Evolutionary conservation across 2,797 vertebrate species (phyloP).

Genomic region (Cottoperca gobio): DNA sequence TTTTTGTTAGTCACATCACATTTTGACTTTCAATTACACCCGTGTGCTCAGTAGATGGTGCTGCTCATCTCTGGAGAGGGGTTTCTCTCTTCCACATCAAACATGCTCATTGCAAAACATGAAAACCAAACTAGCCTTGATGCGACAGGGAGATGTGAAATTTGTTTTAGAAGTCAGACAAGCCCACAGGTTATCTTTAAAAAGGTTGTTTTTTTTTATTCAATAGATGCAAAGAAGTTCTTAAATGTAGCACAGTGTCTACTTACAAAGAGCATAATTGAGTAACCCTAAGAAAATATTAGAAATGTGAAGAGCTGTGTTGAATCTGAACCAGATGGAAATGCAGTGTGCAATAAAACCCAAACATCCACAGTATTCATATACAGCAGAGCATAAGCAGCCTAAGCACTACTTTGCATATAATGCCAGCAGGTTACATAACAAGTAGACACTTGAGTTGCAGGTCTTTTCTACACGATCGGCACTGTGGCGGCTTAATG

Average conservation of each 20-base stretch:
- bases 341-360: constrained; percentile 9
- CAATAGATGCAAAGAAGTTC: constrained; percentile 39
- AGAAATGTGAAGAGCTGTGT: constrained; percentile 5
- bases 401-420: constrained; percentile 50
- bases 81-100: not conserved
- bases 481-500: constrained; percentile 64
- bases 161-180: not conserved
- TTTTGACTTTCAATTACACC: constrained; percentile 24
- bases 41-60: constrained; percentile 62
- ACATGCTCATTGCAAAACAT: constrained; percentile 6
- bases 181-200: constrained; percentile 10
- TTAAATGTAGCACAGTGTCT: constrained; percentile 22
- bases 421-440: constrained; percentile 44
- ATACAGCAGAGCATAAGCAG: constrained; percentile 23
- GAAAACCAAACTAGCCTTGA: not conserved
- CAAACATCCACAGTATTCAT: constrained; percentile 15
- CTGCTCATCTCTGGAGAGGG: constrained; percentile 33
- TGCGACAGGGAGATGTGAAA: not conserved
- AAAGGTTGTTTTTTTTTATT: constrained; percentile 59
- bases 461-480: constrained; percentile 50
- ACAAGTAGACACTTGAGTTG: constrained; percentile 41
- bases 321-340: constrained; percentile 24
- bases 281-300: constrained; percentile 21
- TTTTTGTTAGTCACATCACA: not conserved
- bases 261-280: constrained; percentile 25